Evolutionary conservation across 92 coral and sea anemone species (phyloP).

Genomic region (Phenganax marumi): DNA sequence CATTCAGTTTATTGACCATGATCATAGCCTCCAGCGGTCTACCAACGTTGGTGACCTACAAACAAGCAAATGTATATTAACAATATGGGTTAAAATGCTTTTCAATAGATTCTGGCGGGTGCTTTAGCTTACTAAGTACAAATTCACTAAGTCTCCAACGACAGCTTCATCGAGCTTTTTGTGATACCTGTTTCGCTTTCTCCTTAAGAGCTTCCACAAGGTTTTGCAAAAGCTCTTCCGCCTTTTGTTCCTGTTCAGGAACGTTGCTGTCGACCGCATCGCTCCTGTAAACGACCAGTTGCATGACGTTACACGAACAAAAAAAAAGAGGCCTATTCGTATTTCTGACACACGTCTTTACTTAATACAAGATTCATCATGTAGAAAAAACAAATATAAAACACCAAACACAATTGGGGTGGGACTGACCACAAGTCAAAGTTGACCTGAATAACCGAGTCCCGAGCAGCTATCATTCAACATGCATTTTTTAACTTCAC

Average conservation of each 20-base stretch:
- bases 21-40: constrained; percentile 34
- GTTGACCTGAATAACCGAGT: no score
- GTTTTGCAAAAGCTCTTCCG: constrained; percentile 9
- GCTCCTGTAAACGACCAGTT: constrained; percentile 4
- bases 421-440: no score
- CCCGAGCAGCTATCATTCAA: no score
- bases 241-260: constrained; percentile 32
- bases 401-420: no score
- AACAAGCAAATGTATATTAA: not conserved
- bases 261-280: constrained; percentile 29
- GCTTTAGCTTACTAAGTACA: no score
- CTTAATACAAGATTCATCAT: no score
- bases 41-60: constrained; percentile 18
- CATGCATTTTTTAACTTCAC: no score
- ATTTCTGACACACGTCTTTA: no score
- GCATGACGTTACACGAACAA: no score
- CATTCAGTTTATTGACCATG: constrained; percentile 21
- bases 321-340: no score
- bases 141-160: no score
- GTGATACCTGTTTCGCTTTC: constrained; percentile 23
- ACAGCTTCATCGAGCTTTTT: not conserved
- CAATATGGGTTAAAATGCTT: not conserved
- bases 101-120: not conserved
- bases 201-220: constrained; percentile 36
- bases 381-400: no score